Percentiles rank a stretch among this genome's conserved stretches.
These are phyloP conservation scores for Catharus bicknelli DNA, from an alignment of 2,113 vertebrate genomes.

Conservation along the genomic window DNA sequence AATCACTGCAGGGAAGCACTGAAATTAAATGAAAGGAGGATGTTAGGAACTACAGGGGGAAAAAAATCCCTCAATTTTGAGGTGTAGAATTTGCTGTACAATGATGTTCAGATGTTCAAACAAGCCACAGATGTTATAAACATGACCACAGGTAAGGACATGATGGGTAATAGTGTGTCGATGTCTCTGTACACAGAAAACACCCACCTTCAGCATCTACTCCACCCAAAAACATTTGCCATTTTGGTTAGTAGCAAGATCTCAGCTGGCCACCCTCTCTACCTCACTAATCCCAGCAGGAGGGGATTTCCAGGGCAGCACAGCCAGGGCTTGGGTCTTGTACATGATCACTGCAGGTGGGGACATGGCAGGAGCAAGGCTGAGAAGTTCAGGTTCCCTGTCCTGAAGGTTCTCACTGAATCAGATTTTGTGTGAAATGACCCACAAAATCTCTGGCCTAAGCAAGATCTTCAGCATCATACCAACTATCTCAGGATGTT, in stretches of 20 bases:
- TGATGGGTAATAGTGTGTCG: background rate
- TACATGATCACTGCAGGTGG: background rate
- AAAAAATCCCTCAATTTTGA: background rate
- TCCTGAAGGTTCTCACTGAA: background rate
- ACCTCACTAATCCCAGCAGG: background rate
- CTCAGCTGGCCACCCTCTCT: background rate
- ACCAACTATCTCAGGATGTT: background rate
- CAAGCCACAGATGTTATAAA: background rate
- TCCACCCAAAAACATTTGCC: background rate
- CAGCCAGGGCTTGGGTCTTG: background rate
- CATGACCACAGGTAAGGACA: background rate
- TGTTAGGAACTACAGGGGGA: background rate
- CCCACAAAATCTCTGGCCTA: background rate
- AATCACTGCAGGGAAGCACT: background rate
- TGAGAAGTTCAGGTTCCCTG: background rate
- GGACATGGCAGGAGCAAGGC: background rate
- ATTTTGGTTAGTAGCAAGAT: background rate
- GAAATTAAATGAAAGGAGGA: conserved; percentile 7
- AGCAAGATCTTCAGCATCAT: background rate
- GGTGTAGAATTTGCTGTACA: background rate
- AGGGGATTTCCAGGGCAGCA: background rate
- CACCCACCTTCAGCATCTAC: background rate
- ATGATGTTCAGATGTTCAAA: background rate
- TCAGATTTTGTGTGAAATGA: background rate
- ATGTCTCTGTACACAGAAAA: background rate